phyloP scores from a whole-genome alignment of 2,888 invertebrate genomes.

The Brassicogethes aeneus region DNA sequence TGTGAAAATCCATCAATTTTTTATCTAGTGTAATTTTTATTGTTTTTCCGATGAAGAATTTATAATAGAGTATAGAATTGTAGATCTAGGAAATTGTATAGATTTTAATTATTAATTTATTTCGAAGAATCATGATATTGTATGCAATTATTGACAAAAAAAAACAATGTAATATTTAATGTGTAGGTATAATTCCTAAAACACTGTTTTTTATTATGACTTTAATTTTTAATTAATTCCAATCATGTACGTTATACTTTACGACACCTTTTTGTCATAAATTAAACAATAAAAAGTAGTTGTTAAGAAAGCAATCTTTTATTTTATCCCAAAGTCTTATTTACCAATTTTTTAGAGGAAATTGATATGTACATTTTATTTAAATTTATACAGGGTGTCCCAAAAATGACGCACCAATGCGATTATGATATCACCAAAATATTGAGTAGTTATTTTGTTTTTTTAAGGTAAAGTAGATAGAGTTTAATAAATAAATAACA shows the following conservation, averaged over 20 bases:
- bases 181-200: neutral
- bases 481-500: too few relatives aligned
- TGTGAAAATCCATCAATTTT: too few relatives aligned
- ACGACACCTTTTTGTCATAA: constrained; percentile 8
- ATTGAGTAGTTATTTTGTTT: too few relatives aligned
- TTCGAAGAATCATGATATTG: constrained; percentile 15
- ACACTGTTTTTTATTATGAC: neutral
- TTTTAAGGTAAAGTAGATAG: too few relatives aligned
- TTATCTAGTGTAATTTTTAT: constrained; percentile 14
- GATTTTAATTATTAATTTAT: constrained; percentile 27
- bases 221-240: neutral
- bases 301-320: constrained; percentile 4
- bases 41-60: constrained; percentile 11
- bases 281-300: constrained; percentile 15
- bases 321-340: too few relatives aligned
- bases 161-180: constrained; percentile 2
- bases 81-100: constrained; percentile 18
- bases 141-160: constrained; percentile 14
- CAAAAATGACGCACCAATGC: too few relatives aligned
- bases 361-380: too few relatives aligned
- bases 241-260: constrained; percentile 2
- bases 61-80: constrained; percentile 3
- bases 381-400: too few relatives aligned
- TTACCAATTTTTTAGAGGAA: too few relatives aligned
- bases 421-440: too few relatives aligned